Evolutionary conservation across 2,113 vertebrate species (phyloP).

Genomic region (Odocoileus hemionus): DNA sequence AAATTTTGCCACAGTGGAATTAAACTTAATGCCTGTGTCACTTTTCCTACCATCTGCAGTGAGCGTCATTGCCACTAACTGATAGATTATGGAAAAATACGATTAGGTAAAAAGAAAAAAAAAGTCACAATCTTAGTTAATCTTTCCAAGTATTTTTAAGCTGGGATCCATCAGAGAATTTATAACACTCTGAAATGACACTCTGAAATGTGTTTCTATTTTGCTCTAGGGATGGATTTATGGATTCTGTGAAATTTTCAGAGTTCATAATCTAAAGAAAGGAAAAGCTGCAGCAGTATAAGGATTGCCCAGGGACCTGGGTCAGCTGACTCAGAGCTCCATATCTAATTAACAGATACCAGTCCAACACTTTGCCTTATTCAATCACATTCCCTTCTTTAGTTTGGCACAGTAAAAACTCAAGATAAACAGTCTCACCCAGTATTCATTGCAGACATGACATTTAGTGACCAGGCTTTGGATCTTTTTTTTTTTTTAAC

Average conservation of each 20-base stretch:
- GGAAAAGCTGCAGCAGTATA: not conserved
- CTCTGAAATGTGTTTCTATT: not conserved
- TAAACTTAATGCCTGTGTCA: not conserved
- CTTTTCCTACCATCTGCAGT: not conserved
- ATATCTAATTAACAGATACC: not conserved
- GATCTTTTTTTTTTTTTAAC: not conserved
- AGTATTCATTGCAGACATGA: not conserved
- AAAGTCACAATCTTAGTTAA: not conserved
- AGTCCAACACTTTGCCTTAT: not conserved
- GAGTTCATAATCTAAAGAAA: not conserved
- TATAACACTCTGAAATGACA: not conserved
- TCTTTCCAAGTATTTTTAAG: not conserved
- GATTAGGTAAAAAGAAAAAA: not conserved
- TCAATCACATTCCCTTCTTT: not conserved
- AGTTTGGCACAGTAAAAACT: not conserved
- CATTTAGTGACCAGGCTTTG: not conserved
- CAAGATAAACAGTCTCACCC: not conserved
- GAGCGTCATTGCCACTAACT: not conserved
- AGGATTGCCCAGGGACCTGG: not conserved
- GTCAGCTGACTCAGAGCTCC: not conserved
- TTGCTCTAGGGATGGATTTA: not conserved
- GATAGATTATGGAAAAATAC: not conserved
- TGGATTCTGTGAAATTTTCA: not conserved
- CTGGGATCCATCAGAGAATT: not conserved
- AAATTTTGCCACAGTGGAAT: fast-evolving